Percentiles rank a stretch among this genome's conserved stretches.
These are phyloP conservation scores for Excalfactoria chinensis DNA, from an alignment of 2,113 vertebrate species.

Conservation along the genomic window DNA sequence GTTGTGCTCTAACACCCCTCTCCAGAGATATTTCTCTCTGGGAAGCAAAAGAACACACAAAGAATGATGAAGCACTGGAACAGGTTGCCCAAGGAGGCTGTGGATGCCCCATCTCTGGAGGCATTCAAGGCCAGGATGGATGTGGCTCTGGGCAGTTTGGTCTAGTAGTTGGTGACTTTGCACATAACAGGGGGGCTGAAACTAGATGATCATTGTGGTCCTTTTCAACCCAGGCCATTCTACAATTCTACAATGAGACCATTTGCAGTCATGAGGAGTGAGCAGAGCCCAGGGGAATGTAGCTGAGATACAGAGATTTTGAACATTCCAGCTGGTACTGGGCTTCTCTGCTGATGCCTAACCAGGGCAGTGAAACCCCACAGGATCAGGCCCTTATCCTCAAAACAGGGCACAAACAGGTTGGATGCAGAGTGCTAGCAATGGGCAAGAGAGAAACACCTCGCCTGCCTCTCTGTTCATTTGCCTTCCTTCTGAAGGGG, in stretches of 20 bases:
- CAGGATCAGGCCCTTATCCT: background rate
- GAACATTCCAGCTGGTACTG: background rate
- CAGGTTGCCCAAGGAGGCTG: too few relatives aligned
- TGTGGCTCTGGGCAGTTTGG: too few relatives aligned
- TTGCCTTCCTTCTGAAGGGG: background rate
- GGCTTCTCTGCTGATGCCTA: background rate
- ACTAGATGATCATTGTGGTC: too few relatives aligned
- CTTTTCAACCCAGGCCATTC: too few relatives aligned
- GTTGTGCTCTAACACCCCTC: background rate
- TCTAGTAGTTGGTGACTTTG: too few relatives aligned
- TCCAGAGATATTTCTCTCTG: background rate
- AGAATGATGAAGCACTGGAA: too few relatives aligned
- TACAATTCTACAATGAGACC: background rate
- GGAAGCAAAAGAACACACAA: background rate
- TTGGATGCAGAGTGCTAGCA: background rate
- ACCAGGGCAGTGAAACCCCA: background rate
- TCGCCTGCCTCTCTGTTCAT: background rate
- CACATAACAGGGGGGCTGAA: too few relatives aligned
- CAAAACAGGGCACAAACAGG: background rate
- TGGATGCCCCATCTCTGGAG: too few relatives aligned
- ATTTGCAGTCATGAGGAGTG: rapidly evolving
- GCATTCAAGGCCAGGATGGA: too few relatives aligned
- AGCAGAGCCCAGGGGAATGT: background rate
- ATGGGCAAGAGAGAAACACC: background rate
- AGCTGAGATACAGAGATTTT: background rate